Conservation (phyloP, 2,797 vertebrate species). For the Parambassis ranga region DNA sequence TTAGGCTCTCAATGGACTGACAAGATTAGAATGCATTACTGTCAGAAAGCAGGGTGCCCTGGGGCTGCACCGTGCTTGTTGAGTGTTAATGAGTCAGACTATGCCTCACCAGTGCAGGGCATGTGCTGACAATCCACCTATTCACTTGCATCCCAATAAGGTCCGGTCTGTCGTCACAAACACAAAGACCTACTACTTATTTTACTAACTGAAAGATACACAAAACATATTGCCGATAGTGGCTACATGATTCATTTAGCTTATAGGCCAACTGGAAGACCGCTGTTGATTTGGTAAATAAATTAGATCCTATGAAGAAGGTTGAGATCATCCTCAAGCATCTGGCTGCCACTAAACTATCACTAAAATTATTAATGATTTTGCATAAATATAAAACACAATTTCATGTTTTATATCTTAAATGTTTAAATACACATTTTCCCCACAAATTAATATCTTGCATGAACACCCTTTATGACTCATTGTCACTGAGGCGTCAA, state of each 20-base stretch:
- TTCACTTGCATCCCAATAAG: constrained; percentile 71
- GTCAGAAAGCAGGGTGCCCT: constrained; percentile 72
- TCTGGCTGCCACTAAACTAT: no score
- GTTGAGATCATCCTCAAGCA: no score
- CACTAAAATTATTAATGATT: constrained; percentile 14
- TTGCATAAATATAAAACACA: neutral
- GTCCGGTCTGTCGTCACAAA: constrained; percentile 26
- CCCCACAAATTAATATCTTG: no score
- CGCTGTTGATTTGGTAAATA: constrained; percentile 2
- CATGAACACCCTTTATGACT: no score
- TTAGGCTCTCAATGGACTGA: constrained; percentile 75
- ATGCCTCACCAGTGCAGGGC: constrained; percentile 51
- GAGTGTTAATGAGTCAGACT: constrained; percentile 78
- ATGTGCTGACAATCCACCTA: constrained; percentile 66
- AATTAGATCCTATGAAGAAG: constrained; percentile 6
- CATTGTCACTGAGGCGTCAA: neutral
- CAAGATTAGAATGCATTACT: constrained; percentile 82
- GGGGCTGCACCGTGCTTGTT: constrained; percentile 67
- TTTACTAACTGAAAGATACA: constrained; percentile 31
- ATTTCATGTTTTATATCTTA: neutral
- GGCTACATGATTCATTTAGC: constrained; percentile 5
- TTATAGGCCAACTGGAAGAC: neutral
- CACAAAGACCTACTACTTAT: constrained; percentile 34
- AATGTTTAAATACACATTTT: neutral
- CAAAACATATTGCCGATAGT: constrained; percentile 28